These are phyloP conservation scores for Alviniconcha strummeri DNA, from an alignment of 2,888 invertebrate genomes.

Conservation along the genomic window DNA sequence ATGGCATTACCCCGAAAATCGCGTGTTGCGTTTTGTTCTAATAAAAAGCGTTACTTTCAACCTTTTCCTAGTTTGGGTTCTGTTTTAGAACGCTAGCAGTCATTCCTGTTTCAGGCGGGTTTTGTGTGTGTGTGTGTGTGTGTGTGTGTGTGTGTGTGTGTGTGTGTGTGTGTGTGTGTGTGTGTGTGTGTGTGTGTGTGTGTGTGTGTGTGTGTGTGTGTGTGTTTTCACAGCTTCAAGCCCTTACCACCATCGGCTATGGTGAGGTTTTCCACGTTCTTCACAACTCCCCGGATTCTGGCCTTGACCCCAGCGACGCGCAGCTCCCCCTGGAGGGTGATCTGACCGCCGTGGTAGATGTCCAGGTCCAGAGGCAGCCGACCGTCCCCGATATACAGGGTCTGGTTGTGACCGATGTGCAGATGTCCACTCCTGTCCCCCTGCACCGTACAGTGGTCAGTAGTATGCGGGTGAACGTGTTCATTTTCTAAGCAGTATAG, in stretches of 20 bases:
- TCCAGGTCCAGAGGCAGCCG: conserved; percentile 51
- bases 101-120: no score
- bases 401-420: conserved; percentile 58
- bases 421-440: conserved; percentile 56
- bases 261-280: conserved; percentile 60
- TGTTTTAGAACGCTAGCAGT: no score
- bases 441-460: neutral
- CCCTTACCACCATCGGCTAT: conserved; percentile 57
- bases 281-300: conserved; percentile 52
- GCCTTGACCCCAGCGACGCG: conserved; percentile 57
- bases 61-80: no score
- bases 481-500: neutral
- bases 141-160: no score
- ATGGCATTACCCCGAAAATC: no score
- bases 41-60: no score
- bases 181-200: no score
- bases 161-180: no score
- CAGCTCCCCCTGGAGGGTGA: conserved; percentile 57
- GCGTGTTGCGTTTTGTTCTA: no score
- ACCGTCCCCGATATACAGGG: conserved; percentile 52
- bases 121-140: no score
- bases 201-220: no score
- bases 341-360: conserved; percentile 53
- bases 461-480: neutral
- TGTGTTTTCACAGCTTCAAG: no score